Base-by-base conservation (phyloP, 2,113 vertebrate species). In the Callospermophilus lateralis region DNA sequence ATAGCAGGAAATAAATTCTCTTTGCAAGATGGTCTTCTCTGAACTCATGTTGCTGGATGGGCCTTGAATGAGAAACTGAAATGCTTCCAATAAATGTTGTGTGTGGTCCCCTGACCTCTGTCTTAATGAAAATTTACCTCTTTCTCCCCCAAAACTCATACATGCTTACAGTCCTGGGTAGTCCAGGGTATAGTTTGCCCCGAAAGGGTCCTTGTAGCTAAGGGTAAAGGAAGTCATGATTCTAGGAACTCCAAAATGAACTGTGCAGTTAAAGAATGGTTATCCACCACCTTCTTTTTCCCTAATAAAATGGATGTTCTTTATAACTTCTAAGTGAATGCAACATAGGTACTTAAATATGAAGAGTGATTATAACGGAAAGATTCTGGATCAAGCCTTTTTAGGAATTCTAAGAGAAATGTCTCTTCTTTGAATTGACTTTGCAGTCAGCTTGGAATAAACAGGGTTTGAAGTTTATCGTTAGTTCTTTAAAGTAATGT, bases 21-120 rank as follows among this genome's bases (percentile, higher is more conserved):
- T 65, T 39, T 74, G 13, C 32, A 15, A 45, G n/a, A 65, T 30
- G 37, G 20, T 65, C n/a, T 42, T 93, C 72, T 53, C 10, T 13
- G 34, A 37, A 24, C 11, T 2, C 4, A 45, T 5, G 0, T 24
- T 73, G 9, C 17, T 24, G 32, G 17, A 26, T 12, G 19, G 8
- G 68, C 2, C 0, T 63, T 32, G 12, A 5, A 11, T 17, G 15
- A 58, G 70, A 4, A 80, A 51, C 4, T 32, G 28, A 37, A n/a
- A 20, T 20, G 20, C 22, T 81, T 90, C 67, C 32, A 3, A n/a
- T 28, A 48, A 48, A 53, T 10, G 28, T 7, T 39, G 26, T 39
- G 16, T 1, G 0, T 0, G 1, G 4, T 28, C 8, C 34, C 45
- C 42, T 28, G 58, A 80, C 72, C 53, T 34, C 55, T 24, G 1